Evolutionary conservation across 1,140 invertebrate genomes (phyloP).

Genomic region (Sesamia nonagrioides): DNA sequence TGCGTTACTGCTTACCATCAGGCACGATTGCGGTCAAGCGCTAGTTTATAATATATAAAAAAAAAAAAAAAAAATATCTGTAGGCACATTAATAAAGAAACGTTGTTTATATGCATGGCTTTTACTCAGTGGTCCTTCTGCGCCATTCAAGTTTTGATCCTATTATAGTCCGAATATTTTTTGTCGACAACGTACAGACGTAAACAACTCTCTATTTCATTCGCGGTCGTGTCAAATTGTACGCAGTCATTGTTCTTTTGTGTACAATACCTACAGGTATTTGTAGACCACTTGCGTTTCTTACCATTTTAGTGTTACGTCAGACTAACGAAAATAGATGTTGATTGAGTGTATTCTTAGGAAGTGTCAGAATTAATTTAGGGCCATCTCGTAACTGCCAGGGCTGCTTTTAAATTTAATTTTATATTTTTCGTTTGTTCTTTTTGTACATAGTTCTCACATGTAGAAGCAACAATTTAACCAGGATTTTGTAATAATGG

Average conservation of each 20-base stretch:
- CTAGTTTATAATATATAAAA: too few relatives aligned
- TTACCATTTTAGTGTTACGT: slow-evolving; percentile 24
- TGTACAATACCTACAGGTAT: slow-evolving; percentile 13
- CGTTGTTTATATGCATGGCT: too few relatives aligned
- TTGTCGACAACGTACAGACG: slow-evolving; percentile 6
- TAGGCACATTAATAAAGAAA: too few relatives aligned
- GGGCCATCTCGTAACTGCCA: too few relatives aligned
- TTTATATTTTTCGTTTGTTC: too few relatives aligned
- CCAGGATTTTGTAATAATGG: too few relatives aligned
- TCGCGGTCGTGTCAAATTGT: slow-evolving; percentile 25
- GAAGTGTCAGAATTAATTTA: neutral
- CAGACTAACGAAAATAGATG: slow-evolving; percentile 8
- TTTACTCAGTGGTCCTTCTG: slow-evolving; percentile 17
- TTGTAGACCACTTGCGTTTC: neutral
- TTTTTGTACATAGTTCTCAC: too few relatives aligned
- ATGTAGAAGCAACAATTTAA: too few relatives aligned
- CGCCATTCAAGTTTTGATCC: neutral
- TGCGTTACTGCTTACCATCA: too few relatives aligned
- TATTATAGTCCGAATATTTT: slow-evolving; percentile 12
- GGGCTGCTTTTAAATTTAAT: too few relatives aligned
- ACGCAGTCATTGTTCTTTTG: slow-evolving; percentile 37
- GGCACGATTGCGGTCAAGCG: too few relatives aligned
- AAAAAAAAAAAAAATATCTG: too few relatives aligned
- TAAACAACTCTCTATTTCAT: slow-evolving; percentile 42
- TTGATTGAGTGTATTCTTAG: slow-evolving; percentile 3